Evolutionary conservation across 2,113 vertebrate species (phyloP).

Genomic region (Phylloscopus trochiloides): DNA sequence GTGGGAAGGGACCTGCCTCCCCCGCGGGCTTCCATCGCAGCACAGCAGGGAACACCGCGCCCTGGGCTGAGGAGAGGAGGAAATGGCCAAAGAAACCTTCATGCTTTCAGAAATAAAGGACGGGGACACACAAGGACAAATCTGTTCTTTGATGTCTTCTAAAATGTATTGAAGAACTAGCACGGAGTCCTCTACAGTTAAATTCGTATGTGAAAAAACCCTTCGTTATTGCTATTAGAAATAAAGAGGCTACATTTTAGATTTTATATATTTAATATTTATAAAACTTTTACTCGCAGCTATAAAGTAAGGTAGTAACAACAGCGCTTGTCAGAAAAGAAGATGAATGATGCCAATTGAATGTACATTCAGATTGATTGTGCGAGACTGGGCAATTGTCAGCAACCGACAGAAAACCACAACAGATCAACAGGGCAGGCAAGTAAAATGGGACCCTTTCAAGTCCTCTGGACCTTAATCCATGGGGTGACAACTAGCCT

Average conservation of each 20-base stretch:
- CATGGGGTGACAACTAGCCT: no score
- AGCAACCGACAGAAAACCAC: neutral
- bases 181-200: neutral
- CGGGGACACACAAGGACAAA: no score
- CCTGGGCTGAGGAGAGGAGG: neutral
- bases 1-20: rapidly evolving
- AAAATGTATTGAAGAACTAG: neutral
- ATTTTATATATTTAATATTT: neutral
- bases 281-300: neutral
- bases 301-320: no score
- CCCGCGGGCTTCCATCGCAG: rapidly evolving
- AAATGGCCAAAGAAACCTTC: no score
- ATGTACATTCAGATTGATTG: neutral
- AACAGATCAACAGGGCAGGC: neutral
- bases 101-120: neutral
- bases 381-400: no score
- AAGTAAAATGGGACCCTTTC: neutral
- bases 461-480: neutral
- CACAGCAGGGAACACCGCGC: neutral
- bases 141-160: no score
- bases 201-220: neutral
- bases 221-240: neutral
- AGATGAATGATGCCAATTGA: neutral
- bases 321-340: neutral
- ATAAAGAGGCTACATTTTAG: neutral